Base-by-base conservation (phyloP, 2,888 invertebrate genomes). In the Phortica okadai region DNA sequence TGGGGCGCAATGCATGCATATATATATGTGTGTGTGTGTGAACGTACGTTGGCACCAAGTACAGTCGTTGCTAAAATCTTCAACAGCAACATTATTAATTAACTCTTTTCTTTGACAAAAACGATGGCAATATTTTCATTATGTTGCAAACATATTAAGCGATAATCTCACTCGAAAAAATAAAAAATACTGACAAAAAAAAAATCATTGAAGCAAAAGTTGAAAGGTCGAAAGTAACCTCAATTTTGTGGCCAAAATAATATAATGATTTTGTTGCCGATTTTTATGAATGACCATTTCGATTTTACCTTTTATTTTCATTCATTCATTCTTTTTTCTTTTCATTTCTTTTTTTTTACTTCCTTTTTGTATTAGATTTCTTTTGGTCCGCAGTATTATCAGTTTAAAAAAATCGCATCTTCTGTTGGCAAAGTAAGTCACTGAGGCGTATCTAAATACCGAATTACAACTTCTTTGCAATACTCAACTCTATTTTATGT, bases 171-270 rank as follows among this genome's bases (percentile, higher is more conserved):
- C 33, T 33, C 33, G 33, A 2, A 33, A 33, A 33, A 33, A 33
- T 4, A 33, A 33, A 33, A 1, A 33, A 33, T 33, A 33, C 1
- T 33, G 33, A 33, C 4, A 5, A 33, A 2, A 33, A 33, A 33
- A 5, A 33, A 33, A 33, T 33, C 33, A 33, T 33, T 33, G 33
- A 33, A 33, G 33, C 33, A 33, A 33, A 33, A 33, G 33, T 33
- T 33, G 33, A 33, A 33, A 33, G 33, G 33, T 33, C 33, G 33
- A 54, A 70, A 54, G 8, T 21, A 77, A 77, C 80, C 85, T 82
- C 74, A 76, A 83, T 80, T 79, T 81, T 83, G 86, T 81, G 85
- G 86, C 78, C 86, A 86, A 86, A 79, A 25, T 11, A 25, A 4
- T 25, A 21, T 62, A 5, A 41, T 21, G 21, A 21, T 41, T 64